phyloP scores from a whole-genome alignment of 2,888 invertebrate species.

The Esperia sulphurella region DNA sequence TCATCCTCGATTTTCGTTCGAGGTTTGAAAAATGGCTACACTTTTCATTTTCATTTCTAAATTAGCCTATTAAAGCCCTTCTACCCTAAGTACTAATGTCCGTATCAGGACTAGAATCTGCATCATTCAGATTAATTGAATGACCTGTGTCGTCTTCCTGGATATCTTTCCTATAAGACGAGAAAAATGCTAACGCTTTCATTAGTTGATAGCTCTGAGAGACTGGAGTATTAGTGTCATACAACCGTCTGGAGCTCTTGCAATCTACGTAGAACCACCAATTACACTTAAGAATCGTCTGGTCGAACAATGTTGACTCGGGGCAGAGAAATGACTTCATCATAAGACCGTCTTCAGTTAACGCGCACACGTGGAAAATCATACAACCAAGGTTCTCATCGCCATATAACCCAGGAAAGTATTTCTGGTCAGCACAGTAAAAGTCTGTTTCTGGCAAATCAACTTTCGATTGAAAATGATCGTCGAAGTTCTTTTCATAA shows the following conservation, averaged over 20 bases:
- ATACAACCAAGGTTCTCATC: slow-evolving; percentile 94
- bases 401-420: slow-evolving; percentile 93
- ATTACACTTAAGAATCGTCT: slow-evolving; percentile 93
- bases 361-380: slow-evolving; percentile 95
- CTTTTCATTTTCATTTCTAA: too few relatives aligned
- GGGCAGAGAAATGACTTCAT: slow-evolving; percentile 96
- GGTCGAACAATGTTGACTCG: slow-evolving; percentile 94
- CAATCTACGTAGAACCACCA: slow-evolving; percentile 98
- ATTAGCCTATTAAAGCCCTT: too few relatives aligned
- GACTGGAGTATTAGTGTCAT: slow-evolving; percentile 94
- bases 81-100: too few relatives aligned
- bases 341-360: slow-evolving; percentile 92
- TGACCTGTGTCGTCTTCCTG: slow-evolving; percentile 37
- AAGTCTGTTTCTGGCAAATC: slow-evolving; percentile 91
- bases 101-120: too few relatives aligned
- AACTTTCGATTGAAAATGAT: slow-evolving; percentile 90
- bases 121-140: too few relatives aligned
- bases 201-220: slow-evolving; percentile 95
- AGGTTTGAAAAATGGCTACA: too few relatives aligned
- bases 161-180: slow-evolving; percentile 87
- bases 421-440: slow-evolving; percentile 92
- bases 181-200: slow-evolving; percentile 94
- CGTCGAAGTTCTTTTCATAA: slow-evolving; percentile 93
- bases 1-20: too few relatives aligned
- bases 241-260: slow-evolving; percentile 87